Conservation (phyloP, 2,888 invertebrate genomes). For the Sarcophaga caerulescens region DNA sequence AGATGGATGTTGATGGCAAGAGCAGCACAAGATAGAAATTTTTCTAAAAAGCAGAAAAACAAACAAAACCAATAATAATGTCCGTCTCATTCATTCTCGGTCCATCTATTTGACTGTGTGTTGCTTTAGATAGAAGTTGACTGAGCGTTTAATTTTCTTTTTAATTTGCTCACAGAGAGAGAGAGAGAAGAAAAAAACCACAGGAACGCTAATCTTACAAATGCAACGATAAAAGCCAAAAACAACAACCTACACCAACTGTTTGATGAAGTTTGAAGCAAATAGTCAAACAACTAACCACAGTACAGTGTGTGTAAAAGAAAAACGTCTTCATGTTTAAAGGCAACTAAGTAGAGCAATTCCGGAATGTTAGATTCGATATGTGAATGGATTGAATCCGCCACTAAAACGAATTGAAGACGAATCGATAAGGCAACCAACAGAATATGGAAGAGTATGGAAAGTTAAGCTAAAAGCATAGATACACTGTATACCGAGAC, state of each 20-base stretch:
- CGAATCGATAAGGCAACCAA: conserved; percentile 14
- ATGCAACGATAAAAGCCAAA: conserved; percentile 59
- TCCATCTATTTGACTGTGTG: neutral
- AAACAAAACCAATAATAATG: conserved; percentile 11
- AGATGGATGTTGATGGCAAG: conserved; percentile 62
- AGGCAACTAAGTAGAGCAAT: conserved; percentile 62
- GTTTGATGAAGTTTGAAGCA: too few relatives aligned
- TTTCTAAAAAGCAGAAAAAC: conserved; percentile 9
- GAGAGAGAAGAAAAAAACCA: too few relatives aligned
- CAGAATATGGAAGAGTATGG: too few relatives aligned
- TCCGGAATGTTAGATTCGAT: conserved; percentile 48
- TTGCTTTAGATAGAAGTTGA: conserved; percentile 64
- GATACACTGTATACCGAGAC: too few relatives aligned
- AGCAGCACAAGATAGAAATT: conserved; percentile 13
- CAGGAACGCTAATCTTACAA: conserved; percentile 65
- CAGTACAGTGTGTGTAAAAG: too few relatives aligned
- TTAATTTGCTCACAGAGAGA: conserved; percentile 56
- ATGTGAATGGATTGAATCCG: too few relatives aligned
- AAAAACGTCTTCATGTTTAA: neutral
- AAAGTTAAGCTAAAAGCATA: too few relatives aligned
- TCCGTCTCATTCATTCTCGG: neutral
- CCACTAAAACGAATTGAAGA: too few relatives aligned
- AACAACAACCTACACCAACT: conserved; percentile 11
- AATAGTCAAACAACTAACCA: too few relatives aligned
- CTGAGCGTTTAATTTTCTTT: conserved; percentile 66